phyloP scores from a whole-genome alignment of 92 coral and sea anemone species.

The Siderastrea siderea region DNA sequence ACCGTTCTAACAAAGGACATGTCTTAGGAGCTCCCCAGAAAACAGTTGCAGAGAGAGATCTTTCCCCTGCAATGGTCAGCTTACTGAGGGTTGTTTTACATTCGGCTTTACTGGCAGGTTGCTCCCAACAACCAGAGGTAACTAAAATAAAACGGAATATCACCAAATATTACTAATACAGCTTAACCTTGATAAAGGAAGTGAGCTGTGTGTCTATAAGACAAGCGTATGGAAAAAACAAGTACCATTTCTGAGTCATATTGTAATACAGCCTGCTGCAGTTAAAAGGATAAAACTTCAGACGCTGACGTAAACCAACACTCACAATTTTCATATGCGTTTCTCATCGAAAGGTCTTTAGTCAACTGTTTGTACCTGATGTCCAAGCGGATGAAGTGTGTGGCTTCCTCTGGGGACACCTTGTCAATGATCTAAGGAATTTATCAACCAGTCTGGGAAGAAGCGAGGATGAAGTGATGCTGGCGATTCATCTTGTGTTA shows the following conservation, averaged over 20 bases:
- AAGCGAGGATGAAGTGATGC: conserved; percentile 75
- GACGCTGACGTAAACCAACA: no score
- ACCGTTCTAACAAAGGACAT: conserved; percentile 72
- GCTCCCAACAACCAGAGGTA: conserved; percentile 59
- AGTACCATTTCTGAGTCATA: no score
- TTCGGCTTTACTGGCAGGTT: conserved; percentile 69
- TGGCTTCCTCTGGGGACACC: conserved; percentile 58
- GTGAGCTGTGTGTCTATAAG: no score
- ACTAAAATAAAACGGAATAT: not conserved
- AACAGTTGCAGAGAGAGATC: conserved; percentile 63
- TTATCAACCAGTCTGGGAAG: conserved; percentile 71
- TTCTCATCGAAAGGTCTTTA: not conserved
- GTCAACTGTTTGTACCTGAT: conserved; percentile 25
- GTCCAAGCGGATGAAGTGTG: conserved; percentile 11
- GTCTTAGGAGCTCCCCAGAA: conserved; percentile 65
- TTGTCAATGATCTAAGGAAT: conserved; percentile 72
- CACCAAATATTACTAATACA: no score
- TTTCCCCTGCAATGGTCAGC: conserved; percentile 68
- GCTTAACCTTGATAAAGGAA: no score
- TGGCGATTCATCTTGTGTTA: conserved; percentile 68
- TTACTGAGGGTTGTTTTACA: conserved; percentile 72
- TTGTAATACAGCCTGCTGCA: no score
- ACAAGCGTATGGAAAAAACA: no score
- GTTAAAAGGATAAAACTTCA: no score
- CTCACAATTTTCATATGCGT: not conserved